A percentile compares a stretch with the other conserved stretches of the same genome.
Conservation (phyloP, 2,113 vertebrate genomes). For the mouse (Mus musculus) region DNA sequence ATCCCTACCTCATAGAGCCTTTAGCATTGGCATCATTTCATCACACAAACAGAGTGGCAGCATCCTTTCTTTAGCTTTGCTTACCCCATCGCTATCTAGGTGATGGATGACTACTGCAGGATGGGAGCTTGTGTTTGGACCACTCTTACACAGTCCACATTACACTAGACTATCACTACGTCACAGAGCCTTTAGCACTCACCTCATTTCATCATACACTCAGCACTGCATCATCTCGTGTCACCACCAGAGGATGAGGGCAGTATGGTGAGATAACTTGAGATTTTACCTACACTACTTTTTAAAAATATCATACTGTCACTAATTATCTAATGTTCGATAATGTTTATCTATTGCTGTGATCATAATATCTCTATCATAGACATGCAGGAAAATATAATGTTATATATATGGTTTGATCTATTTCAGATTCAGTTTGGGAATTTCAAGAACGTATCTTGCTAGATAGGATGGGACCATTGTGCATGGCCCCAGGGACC, state of each 20-base stretch:
- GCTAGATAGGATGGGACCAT: not conserved
- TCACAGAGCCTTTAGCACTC: not conserved
- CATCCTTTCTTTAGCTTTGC: not conserved
- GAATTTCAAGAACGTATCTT: not conserved
- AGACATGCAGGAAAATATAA: not conserved
- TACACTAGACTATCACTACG: not conserved
- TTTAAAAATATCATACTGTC: not conserved
- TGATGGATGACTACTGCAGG: not conserved
- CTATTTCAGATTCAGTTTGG: not conserved
- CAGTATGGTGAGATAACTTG: not conserved
- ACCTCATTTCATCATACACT: too few species aligned
- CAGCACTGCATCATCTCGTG: not conserved
- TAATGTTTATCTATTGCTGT: not conserved
- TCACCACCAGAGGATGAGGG: not conserved
- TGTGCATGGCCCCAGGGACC: not conserved
- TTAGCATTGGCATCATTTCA: too few species aligned
- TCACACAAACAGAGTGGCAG: not conserved
- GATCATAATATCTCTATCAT: not conserved
- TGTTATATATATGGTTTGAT: not conserved
- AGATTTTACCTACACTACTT: not conserved
- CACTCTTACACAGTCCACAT: rapidly evolving
- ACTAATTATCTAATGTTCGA: not conserved
- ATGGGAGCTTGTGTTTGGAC: not conserved
- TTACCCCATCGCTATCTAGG: not conserved
- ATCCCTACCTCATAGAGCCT: not conserved